Conservation (phyloP, 2,797 vertebrate species). For the Atherinosoma microstoma region DNA sequence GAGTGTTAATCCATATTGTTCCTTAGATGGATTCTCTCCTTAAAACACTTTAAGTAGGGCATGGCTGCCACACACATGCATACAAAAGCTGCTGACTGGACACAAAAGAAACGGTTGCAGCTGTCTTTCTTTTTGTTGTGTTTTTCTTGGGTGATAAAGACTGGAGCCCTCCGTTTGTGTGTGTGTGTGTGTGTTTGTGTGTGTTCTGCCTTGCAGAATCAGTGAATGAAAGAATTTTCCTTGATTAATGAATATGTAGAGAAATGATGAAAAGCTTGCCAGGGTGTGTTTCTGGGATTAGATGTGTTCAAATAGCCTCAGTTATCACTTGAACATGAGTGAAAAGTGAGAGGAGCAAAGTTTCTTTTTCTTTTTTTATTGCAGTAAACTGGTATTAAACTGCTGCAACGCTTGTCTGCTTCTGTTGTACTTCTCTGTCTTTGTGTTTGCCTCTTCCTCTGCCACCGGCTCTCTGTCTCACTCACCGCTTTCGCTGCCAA, state of each 20-base stretch:
- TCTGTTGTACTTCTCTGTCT: slow-evolving; percentile 35
- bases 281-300: not conserved
- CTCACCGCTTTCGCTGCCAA: slow-evolving; percentile 63
- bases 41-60: slow-evolving; percentile 36
- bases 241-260: slow-evolving; percentile 19
- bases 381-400: slow-evolving; percentile 6
- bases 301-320: not conserved
- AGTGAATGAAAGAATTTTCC: slow-evolving; percentile 18
- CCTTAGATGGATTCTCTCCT: not conserved
- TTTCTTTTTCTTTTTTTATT: not conserved
- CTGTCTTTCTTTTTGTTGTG: slow-evolving; percentile 41
- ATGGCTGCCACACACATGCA: slow-evolving; percentile 1
- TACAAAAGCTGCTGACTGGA: slow-evolving; percentile 53
- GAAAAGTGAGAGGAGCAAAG: not conserved
- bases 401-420: slow-evolving; percentile 10
- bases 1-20: not conserved
- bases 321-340: not conserved
- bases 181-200: not conserved
- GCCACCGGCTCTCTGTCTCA: slow-evolving; percentile 20
- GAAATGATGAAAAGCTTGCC: slow-evolving; percentile 23
- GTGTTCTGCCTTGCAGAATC: not conserved
- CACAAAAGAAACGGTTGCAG: slow-evolving; percentile 50
- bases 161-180: slow-evolving; percentile 13
- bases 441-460: slow-evolving; percentile 33
- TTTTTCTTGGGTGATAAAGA: slow-evolving; percentile 47